A percentile compares a stretch with the other conserved stretches of the same genome.
phyloP scores from a whole-genome alignment of 2,797 vertebrate species.

The Mionectes olivaceus region DNA sequence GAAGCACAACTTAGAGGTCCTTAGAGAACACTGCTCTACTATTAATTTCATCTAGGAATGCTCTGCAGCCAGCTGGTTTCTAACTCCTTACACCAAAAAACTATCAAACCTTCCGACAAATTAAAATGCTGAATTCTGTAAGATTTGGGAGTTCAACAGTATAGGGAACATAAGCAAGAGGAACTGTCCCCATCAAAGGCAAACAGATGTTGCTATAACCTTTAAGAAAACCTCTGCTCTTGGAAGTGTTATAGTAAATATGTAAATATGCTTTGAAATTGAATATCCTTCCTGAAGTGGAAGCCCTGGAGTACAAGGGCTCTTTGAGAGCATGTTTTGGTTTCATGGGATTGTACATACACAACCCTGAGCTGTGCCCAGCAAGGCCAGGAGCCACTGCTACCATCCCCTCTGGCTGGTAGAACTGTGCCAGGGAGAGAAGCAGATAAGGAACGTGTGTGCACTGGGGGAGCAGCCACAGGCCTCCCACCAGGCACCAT shows the following conservation, averaged over 20 bases:
- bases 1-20: neutral
- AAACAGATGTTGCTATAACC: constrained; percentile 63
- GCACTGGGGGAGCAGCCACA: neutral
- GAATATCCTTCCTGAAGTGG: constrained; percentile 61
- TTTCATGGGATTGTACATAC: neutral
- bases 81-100: neutral
- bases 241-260: constrained; percentile 62
- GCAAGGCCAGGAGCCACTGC: neutral
- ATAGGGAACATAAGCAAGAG: neutral
- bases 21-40: neutral
- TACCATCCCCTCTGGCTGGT: neutral
- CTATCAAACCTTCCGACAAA: neutral
- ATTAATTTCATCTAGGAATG: neutral
- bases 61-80: neutral
- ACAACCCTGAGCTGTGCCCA: neutral
- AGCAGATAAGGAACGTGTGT: neutral
- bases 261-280: constrained; percentile 68
- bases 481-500: neutral
- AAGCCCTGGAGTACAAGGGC: constrained; percentile 48
- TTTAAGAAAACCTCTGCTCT: neutral
- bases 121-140: neutral
- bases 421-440: neutral
- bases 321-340: constrained; percentile 65
- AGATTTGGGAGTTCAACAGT: neutral
- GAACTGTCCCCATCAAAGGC: constrained; percentile 60